Percentiles rank a stretch among this genome's conserved stretches.
These are phyloP conservation scores for Mactra quadrangularis DNA, from an alignment of 1,140 invertebrate genomes.

Conservation along the genomic window DNA sequence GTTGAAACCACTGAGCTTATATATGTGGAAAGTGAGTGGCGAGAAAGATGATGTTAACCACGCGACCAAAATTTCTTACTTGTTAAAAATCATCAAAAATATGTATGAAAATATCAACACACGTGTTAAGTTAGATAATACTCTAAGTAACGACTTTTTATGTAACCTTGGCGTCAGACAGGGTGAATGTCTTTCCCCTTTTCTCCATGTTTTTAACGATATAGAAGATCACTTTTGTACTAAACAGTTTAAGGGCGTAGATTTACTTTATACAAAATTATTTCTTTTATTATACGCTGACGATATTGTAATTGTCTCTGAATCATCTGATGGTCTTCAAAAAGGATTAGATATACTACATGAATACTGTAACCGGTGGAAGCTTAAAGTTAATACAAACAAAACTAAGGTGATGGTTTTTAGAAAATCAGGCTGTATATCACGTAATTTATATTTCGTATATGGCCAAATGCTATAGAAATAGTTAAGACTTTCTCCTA, in stretches of 20 bases:
- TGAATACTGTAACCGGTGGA: constrained; percentile 29
- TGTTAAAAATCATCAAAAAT: constrained; percentile 39
- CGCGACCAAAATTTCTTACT: too few species aligned
- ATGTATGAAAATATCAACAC: constrained; percentile 44
- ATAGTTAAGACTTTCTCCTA: constrained; percentile 27
- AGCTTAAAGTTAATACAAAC: constrained; percentile 13
- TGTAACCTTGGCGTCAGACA: constrained; percentile 42
- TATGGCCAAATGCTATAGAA: constrained; percentile 6
- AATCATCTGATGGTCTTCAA: constrained; percentile 8
- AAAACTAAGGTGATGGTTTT: constrained; percentile 25
- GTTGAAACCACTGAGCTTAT: too few species aligned
- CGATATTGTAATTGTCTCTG: constrained; percentile 35
- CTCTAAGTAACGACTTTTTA: constrained; percentile 1
- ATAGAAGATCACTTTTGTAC: constrained; percentile 2
- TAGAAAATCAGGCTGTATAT: constrained; percentile 20
- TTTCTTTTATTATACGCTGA: constrained; percentile 47
- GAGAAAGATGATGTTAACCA: too few species aligned
- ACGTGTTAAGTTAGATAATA: constrained; percentile 15
- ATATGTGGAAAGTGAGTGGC: too few species aligned
- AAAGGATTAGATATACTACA: constrained; percentile 3
- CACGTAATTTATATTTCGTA: constrained; percentile 3
- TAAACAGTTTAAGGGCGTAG: neutral
- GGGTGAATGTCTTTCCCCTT: constrained; percentile 39
- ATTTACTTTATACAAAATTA: constrained; percentile 15
- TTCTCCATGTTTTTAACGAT: constrained; percentile 50